Evolutionary conservation across 2,113 vertebrate species (phyloP).

Genomic region (Xenopus borealis): DNA sequence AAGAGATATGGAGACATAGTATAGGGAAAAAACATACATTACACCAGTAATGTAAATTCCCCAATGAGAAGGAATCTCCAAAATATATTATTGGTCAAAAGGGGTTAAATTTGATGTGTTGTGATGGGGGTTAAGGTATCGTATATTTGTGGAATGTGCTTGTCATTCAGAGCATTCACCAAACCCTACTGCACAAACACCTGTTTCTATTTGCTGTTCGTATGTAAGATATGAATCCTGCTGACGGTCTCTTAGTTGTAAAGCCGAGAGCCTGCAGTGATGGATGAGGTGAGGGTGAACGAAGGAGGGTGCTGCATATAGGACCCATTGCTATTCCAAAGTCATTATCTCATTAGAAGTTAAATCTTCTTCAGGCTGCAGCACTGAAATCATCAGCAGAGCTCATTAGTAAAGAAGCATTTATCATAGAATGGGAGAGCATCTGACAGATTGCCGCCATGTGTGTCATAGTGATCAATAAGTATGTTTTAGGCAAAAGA

Average conservation of each 20-base stretch:
- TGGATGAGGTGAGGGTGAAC: conserved; percentile 24
- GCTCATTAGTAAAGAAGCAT: conserved; percentile 37
- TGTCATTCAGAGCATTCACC: not conserved
- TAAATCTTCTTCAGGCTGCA: conserved; percentile 44
- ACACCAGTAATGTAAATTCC: too few species aligned
- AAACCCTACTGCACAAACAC: not conserved
- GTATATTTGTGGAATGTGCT: not conserved
- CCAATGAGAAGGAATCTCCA: too few species aligned
- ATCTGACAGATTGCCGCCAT: conserved; percentile 10
- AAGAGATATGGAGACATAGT: too few species aligned
- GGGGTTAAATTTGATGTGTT: too few species aligned
- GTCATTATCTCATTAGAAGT: conserved; percentile 46
- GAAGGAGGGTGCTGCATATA: conserved; percentile 16
- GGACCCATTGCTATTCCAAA: conserved; percentile 39
- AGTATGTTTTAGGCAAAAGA: not conserved
- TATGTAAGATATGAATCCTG: not conserved
- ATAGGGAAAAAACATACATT: too few species aligned
- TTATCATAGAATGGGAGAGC: conserved; percentile 25
- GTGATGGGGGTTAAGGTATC: too few species aligned
- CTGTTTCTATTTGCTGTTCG: not conserved
- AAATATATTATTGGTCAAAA: too few species aligned
- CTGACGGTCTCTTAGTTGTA: not conserved
- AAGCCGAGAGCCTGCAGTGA: conserved; percentile 3
- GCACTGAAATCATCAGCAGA: conserved; percentile 40
- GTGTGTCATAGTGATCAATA: conserved; percentile 34